Conservation (phyloP, 1,140 invertebrate genomes). For the Apocrypta bakeri region DNA sequence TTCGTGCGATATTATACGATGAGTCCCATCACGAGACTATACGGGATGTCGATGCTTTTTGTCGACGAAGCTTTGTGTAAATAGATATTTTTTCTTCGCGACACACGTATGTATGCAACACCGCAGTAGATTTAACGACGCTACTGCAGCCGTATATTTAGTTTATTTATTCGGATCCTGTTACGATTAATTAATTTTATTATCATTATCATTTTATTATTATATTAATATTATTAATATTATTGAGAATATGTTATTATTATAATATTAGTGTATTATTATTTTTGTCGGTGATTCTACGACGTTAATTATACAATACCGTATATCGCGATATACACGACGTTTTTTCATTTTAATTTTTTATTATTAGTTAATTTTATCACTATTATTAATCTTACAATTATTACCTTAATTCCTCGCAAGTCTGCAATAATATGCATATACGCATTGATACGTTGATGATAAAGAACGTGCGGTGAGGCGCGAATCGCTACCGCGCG, state of each 20-base stretch:
- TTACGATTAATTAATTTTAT: constrained; percentile 47
- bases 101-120: not conserved
- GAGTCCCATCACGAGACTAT: not conserved
- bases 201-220: not conserved
- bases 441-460: not conserved
- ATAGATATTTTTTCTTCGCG: not conserved
- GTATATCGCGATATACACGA: not conserved
- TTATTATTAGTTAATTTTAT: not conserved
- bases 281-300: not conserved
- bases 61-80: constrained; percentile 4
- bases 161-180: constrained; percentile 46
- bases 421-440: constrained; percentile 44
- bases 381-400: constrained; percentile 11
- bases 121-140: not conserved
- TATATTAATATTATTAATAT: not conserved
- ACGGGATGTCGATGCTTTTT: not conserved
- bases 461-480: not conserved
- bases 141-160: constrained; percentile 24
- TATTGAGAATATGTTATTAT: constrained; percentile 5
- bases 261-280: not conserved
- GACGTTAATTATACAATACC: not conserved
- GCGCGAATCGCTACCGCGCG: constrained; percentile 2
- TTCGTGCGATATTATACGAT: not conserved
- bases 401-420: constrained; percentile 44
- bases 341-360: not conserved